These are phyloP conservation scores for Poeciliopsis infans DNA, from an alignment of 2,797 vertebrate genomes.

Conservation along the genomic window DNA sequence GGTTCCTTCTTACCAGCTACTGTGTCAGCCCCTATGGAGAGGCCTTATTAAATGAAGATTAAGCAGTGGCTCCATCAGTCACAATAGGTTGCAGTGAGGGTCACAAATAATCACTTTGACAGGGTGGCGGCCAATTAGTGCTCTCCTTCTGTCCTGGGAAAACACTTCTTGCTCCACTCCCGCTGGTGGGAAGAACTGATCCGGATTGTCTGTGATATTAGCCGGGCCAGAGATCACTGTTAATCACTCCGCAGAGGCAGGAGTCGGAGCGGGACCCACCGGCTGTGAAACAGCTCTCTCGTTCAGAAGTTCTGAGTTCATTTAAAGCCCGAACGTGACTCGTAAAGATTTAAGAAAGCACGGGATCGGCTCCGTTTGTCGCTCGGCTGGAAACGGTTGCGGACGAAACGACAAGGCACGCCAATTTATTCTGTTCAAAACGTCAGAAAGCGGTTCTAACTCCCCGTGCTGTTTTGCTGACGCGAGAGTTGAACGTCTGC, in stretches of 20 bases:
- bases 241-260: slow-evolving; percentile 68
- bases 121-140: slow-evolving; percentile 78
- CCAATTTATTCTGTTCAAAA: slow-evolving; percentile 82
- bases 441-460: slow-evolving; percentile 26
- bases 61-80: slow-evolving; percentile 76
- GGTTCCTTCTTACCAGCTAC: slow-evolving; percentile 63
- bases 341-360: neutral
- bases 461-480: slow-evolving; percentile 46
- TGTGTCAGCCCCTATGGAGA: slow-evolving; percentile 77
- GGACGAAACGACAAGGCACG: slow-evolving; percentile 80
- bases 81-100: slow-evolving; percentile 75
- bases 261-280: slow-evolving; percentile 62
- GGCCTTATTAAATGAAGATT: slow-evolving; percentile 85
- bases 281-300: slow-evolving; percentile 50
- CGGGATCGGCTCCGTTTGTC: neutral
- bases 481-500: slow-evolving; percentile 54
- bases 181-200: slow-evolving; percentile 74
- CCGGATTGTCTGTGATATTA: slow-evolving; percentile 75
- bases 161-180: slow-evolving; percentile 64
- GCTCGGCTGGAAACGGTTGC: slow-evolving; percentile 76
- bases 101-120: slow-evolving; percentile 77
- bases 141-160: slow-evolving; percentile 79
- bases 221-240: slow-evolving; percentile 65
- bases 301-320: slow-evolving; percentile 37
- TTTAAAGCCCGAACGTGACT: slow-evolving; percentile 16